phyloP scores from a whole-genome alignment of 2,888 invertebrate genomes.

The Acanthosepion lycidas region DNA sequence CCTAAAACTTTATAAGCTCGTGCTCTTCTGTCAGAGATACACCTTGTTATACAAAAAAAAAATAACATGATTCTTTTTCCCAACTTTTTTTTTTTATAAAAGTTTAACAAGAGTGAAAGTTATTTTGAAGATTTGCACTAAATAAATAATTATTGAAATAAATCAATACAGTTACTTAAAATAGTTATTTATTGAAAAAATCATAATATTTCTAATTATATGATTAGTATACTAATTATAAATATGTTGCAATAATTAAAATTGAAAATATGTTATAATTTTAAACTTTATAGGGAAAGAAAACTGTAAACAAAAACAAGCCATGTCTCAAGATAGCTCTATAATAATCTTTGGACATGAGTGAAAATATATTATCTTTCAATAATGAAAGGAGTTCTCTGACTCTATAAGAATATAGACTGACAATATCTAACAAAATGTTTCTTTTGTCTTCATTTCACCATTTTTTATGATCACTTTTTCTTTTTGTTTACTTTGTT shows the following conservation, averaged over 20 bases:
- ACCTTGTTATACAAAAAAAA: neutral
- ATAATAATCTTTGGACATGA: neutral
- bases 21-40: neutral
- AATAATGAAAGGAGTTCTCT: neutral
- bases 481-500: neutral
- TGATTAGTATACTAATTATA: neutral
- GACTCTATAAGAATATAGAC: neutral
- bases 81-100: neutral
- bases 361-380: neutral
- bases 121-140: neutral
- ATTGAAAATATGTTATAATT: neutral
- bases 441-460: neutral
- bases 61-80: too few relatives aligned
- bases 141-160: slow-evolving; percentile 2
- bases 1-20: neutral
- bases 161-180: neutral
- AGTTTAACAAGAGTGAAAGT: neutral
- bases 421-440: neutral
- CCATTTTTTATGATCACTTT: neutral
- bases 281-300: neutral
- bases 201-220: neutral
- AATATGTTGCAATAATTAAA: neutral
- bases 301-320: neutral
- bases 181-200: neutral
- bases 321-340: too few relatives aligned